Base-by-base conservation (phyloP, 2,888 invertebrate species). In the Nephrocerus scutellatus region DNA sequence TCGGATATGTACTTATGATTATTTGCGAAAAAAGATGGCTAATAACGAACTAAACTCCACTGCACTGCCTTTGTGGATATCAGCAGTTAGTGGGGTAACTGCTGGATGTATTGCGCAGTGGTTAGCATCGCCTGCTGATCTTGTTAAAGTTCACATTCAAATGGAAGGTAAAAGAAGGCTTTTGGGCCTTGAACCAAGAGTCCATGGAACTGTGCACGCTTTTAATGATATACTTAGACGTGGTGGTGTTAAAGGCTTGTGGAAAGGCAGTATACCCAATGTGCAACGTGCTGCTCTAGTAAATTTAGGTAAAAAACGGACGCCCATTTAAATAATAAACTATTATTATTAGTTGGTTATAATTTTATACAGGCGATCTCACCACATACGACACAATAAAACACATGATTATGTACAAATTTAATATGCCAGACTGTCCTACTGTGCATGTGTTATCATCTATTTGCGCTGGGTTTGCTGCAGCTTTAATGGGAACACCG, bases 141-240 rank as follows among this genome's bases (percentile, higher is more conserved):
- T 95, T 51, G 81, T 93, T 53, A 95, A 95, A 72, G 90, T 93
- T 12, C 91, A 91, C 70, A 80, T 92, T 72, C 93, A 93, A 71
- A 88, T 91, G 78, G 93, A 95, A 66, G 93, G 93, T 1, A 76
- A 82, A 43, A 70, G 90, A 15, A 64, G 81, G 42, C 66, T 91
- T 41, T 80, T 89, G 70, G 92, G 92, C 21, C 76, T 85, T 46
- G 75, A 84, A 8, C 80, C 88, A 0, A 72, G 92, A 54, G 89
- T 91, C 30, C 72, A 75, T 47, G 80, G 82, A 56, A 77, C 84
- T 26, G 71, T 73, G 36, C 82, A 91, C 63, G 91, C 88, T 2
- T 85, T 92, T 56, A 70, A 71, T 15, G 74, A 81, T 62, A 80
- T 90, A 29, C 72, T 84, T 34, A 66, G 68, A 8, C 77, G 82